Evolutionary conservation across 1,140 invertebrate genomes (phyloP).

Genomic region (Sipha flava): DNA sequence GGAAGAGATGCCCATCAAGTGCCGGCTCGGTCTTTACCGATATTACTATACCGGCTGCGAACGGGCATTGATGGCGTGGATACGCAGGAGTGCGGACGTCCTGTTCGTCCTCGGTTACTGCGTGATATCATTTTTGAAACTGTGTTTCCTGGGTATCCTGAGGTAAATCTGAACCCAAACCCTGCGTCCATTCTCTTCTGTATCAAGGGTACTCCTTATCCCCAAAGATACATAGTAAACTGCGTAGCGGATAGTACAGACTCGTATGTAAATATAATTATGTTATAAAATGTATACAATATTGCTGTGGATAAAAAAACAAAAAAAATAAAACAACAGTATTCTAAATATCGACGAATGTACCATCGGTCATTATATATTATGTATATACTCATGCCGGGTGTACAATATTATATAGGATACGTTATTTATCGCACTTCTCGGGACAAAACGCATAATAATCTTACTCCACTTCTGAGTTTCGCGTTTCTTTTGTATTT

Average conservation of each 20-base stretch:
- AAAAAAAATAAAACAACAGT: too few relatives aligned
- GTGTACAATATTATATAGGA: background rate
- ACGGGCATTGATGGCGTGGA: slow-evolving; percentile 62
- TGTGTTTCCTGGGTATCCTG: slow-evolving; percentile 80
- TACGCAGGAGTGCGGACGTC: slow-evolving; percentile 63
- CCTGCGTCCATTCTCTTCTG: too few relatives aligned
- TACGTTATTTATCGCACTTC: background rate
- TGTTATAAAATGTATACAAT: too few relatives aligned
- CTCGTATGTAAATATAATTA: too few relatives aligned
- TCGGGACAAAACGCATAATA: too few relatives aligned
- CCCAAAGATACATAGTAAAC: too few relatives aligned
- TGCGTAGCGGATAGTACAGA: too few relatives aligned
- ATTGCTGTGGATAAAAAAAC: too few relatives aligned
- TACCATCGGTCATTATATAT: background rate
- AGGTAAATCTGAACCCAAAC: slow-evolving; percentile 44
- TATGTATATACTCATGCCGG: background rate
- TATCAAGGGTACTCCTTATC: too few relatives aligned
- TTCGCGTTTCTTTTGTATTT: background rate
- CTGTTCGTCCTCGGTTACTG: slow-evolving; percentile 80
- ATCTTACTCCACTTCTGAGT: background rate
- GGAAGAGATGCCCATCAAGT: slow-evolving; percentile 35
- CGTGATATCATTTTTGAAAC: slow-evolving; percentile 79
- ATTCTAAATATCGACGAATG: background rate
- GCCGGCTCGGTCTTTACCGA: slow-evolving; percentile 42
- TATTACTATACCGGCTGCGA: slow-evolving; percentile 54